Conservation (phyloP, 1,140 invertebrate species). For the Diplogasteroides magnus region DNA sequence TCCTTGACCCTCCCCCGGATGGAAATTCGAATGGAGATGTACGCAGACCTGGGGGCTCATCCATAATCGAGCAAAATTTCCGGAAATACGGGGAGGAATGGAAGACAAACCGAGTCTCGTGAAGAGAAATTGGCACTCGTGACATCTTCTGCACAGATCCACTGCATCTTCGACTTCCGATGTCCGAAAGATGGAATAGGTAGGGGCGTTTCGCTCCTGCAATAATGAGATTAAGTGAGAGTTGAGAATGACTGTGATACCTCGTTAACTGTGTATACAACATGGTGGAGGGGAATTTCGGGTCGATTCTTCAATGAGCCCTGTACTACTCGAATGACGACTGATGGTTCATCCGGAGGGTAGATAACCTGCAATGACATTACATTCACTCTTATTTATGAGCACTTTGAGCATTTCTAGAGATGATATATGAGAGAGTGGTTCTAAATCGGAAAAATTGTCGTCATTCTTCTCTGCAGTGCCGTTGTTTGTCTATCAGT, state of each 20-base stretch:
- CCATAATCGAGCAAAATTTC: too few species aligned
- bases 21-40: too few species aligned
- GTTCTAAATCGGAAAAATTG: too few species aligned
- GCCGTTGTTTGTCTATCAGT: too few species aligned
- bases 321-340: slow-evolving; percentile 25
- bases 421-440: too few species aligned
- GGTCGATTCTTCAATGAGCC: slow-evolving; percentile 27
- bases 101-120: slow-evolving; percentile 24
- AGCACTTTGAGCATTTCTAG: too few species aligned
- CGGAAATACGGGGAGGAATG: too few species aligned
- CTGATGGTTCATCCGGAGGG: slow-evolving; percentile 3
- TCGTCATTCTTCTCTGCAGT: too few species aligned
- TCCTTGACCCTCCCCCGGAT: too few species aligned
- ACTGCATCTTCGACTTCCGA: slow-evolving; percentile 30
- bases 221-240: background rate
- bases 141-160: slow-evolving; percentile 26
- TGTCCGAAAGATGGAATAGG: slow-evolving; percentile 26
- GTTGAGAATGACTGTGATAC: background rate
- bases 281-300: slow-evolving; percentile 18
- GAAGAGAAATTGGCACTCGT: slow-evolving; percentile 24
- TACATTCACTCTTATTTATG: too few species aligned
- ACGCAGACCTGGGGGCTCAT: too few species aligned
- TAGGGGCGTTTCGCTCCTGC: slow-evolving; percentile 5
- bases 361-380: slow-evolving; percentile 5
- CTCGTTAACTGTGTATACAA: slow-evolving; percentile 11